Conservation (phyloP, 2,113 vertebrate genomes). For the Addax nasomaculatus region DNA sequence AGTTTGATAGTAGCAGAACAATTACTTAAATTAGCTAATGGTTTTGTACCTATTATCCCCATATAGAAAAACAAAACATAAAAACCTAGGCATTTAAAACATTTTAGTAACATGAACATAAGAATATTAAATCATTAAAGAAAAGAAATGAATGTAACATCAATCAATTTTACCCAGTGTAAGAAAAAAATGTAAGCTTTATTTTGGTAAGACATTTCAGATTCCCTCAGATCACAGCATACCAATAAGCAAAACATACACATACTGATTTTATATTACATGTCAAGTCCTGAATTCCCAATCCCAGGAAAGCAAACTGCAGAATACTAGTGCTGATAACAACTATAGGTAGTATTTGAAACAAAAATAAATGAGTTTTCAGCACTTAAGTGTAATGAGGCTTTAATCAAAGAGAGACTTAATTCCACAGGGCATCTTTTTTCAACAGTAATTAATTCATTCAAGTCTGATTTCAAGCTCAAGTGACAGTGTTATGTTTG, state of each 20-base stretch:
- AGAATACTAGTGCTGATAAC: neutral
- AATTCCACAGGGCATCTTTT: neutral
- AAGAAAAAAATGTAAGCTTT: slow-evolving; percentile 48
- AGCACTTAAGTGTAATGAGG: neutral
- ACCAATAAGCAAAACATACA: slow-evolving; percentile 12
- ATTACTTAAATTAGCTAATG: neutral
- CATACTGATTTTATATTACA: slow-evolving; percentile 1
- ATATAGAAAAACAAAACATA: neutral
- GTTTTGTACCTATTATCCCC: neutral
- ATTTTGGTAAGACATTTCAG: slow-evolving; percentile 50
- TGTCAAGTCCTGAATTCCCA: neutral
- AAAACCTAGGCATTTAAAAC: neutral
- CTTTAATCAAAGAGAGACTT: slow-evolving; percentile 43
- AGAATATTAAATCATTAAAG: neutral
- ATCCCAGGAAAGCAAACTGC: neutral
- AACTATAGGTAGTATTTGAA: neutral
- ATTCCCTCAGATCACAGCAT: neutral
- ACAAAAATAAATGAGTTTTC: neutral
- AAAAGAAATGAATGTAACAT: neutral
- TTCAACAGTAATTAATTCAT: neutral
- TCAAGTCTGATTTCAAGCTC: slow-evolving; percentile 20
- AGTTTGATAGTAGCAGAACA: neutral
- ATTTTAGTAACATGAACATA: neutral
- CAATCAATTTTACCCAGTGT: slow-evolving; percentile 36
- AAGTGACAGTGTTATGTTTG: neutral